Conservation (phyloP, 1,140 invertebrate genomes). For the Linepithema humile region DNA sequence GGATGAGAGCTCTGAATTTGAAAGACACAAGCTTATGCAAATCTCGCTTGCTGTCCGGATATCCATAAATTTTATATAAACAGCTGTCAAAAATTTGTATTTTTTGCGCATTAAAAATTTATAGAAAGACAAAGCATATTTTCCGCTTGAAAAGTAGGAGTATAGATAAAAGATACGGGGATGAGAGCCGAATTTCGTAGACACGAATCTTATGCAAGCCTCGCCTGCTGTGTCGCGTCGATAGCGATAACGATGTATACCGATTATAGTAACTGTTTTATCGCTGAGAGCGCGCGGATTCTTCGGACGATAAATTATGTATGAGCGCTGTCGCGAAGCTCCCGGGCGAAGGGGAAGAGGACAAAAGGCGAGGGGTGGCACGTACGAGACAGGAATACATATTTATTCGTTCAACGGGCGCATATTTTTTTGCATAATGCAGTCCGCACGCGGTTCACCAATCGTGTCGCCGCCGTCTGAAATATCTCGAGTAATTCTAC, state of each 20-base stretch:
- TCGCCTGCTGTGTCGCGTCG: slow-evolving; percentile 45
- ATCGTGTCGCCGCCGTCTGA: slow-evolving; percentile 20
- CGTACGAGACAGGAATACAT: slow-evolving; percentile 69
- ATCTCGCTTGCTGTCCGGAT: too few species aligned
- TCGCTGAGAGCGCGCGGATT: slow-evolving; percentile 55
- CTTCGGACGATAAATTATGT: slow-evolving; percentile 72
- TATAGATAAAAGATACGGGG: neutral
- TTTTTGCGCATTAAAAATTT: too few species aligned
- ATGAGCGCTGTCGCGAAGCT: slow-evolving; percentile 62
- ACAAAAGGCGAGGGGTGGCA: slow-evolving; percentile 45
- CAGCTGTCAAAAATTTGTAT: too few species aligned
- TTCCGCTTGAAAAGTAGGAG: too few species aligned
- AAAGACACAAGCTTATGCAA: too few species aligned
- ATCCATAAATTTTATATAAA: too few species aligned
- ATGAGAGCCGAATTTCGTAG: slow-evolving; percentile 42
- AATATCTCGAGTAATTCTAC: slow-evolving; percentile 30
- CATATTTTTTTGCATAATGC: slow-evolving; percentile 75
- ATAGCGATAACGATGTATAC: slow-evolving; percentile 60
- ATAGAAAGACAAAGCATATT: too few species aligned
- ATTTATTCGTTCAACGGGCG: slow-evolving; percentile 73
- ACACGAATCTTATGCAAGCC: slow-evolving; percentile 42
- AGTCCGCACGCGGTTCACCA: slow-evolving; percentile 55
- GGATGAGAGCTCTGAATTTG: too few species aligned
- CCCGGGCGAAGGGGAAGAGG: slow-evolving; percentile 36
- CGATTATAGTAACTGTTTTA: slow-evolving; percentile 67